Base-by-base conservation (phyloP, 1,140 invertebrate species). In the Lasioglossum albipes region DNA sequence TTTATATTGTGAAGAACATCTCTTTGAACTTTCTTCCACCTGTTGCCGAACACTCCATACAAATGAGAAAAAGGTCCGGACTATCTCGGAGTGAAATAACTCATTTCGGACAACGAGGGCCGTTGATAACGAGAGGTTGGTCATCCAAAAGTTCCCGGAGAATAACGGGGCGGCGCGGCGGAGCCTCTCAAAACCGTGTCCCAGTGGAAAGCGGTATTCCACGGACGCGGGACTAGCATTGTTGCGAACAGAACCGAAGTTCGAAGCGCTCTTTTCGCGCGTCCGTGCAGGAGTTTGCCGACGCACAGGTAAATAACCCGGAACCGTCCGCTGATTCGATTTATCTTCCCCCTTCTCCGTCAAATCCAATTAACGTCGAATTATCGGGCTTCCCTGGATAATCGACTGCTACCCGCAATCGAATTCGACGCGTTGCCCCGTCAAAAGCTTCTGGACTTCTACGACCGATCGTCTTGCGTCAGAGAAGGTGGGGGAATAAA, bases 241-340 rank as follows among this genome's bases (percentile, higher is more conserved):
- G 70, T 57, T 18, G 76, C 22, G 10, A 7, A 7, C 31, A 41
- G 3, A 4, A 16, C n/a, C 27, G 62, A 69, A 54, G 67, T 74
- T 57, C 45, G 49, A 86, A 57, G 57, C 75, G 57, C 73, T 54
- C 52, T 83, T 76, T 78, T 74, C 69, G 83, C 84, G 65, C 61
- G 69, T 76, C 69, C 62, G 72, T 70, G 79, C 54, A 72, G 71
- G 83, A 84, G 80, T 86, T 49, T 76, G 77, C 77, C 68, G 81
- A 78, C 75, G 73, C 85, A 65, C 68, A 64, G 84, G 85, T 87
- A 86, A 87, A 87, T 81, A 87, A 84, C 84, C 84, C 74, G 74
- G 84, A 86, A 87, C 79, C 81, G 81, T 79, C 81, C 78, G 77
- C 81, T 87, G 86, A 87, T 83, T 87, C 85, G 68, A 87, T 87